Evolutionary conservation across 2,113 vertebrate genomes (phyloP), one percentile per base, ranked within the genome.

Genomic region (rabbit (Oryctolagus cuniculus)): DNA sequence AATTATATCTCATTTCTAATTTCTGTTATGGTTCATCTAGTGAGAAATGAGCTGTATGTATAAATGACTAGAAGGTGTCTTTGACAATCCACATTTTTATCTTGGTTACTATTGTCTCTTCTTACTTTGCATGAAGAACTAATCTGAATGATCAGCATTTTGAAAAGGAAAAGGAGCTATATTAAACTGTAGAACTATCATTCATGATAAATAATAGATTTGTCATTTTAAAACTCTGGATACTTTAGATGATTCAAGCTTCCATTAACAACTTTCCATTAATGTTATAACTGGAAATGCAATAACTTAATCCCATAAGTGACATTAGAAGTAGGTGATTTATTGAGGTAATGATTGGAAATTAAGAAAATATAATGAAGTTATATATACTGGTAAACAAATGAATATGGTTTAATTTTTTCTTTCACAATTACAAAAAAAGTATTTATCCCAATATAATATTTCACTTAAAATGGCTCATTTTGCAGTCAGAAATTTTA

Each of bases 231-330:
- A 96, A 96, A 90, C 95, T 92, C 89, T 90, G n/a, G 31, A 93
- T 92, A 79, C 9, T 81, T 94, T 82, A 93, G 27, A 85, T 93
- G 69, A 96, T 86, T 93, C 90, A 92, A 69, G 16, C 49, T 88
- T 72, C 93, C 67, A 94, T 96, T 78, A 92, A 95, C 69, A 83
- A 89, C 82, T 93, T 97, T 61, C 80, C 38, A 95, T 70, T 95
- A 96, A 70, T 72, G 69, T 49, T 81, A 22, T 96, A 93, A 93
- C 58, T 58, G 53, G 53, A 97, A 96, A 91, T 75, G 25, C 29
- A 82, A 51, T 90, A 89, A 91, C 21, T 64, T 36, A 94, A 64
- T 82, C 63, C 79, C 79, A 79, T 87, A 94, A 93, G 82, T 94
- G 77, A 75, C 64, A 90, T 90, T 86, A 80, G 84, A 91, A 91